Conservation (phyloP, 2,113 vertebrate genomes). For the Pseudopodoces humilis region DNA sequence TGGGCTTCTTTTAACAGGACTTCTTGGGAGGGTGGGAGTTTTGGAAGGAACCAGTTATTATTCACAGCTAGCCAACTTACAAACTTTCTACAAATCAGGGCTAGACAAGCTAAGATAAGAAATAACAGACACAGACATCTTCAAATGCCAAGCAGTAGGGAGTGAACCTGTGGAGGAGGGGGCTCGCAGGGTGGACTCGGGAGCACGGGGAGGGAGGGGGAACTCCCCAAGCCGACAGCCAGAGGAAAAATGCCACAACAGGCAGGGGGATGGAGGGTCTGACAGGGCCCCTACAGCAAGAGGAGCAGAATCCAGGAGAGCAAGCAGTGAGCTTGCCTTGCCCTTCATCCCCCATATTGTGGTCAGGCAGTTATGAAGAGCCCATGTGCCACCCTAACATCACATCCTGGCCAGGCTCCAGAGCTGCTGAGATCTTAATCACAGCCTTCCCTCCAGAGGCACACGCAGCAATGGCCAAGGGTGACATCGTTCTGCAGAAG, state of each 20-base stretch:
- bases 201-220: no score
- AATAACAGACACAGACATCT: no score
- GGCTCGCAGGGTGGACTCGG: no score
- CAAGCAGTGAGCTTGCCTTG: neutral
- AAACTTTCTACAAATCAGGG: no score
- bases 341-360: neutral
- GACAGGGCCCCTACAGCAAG: neutral
- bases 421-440: neutral
- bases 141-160: no score
- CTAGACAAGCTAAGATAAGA: no score
- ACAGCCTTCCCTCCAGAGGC: neutral
- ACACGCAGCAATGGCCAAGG: neutral
- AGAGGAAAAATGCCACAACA: neutral
- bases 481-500: neutral
- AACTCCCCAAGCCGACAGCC: no score
- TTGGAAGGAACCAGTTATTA: no score
- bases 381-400: neutral
- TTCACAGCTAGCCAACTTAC: no score
- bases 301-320: neutral
- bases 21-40: no score
- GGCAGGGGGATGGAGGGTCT: neutral
- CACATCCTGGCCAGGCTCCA: neutral
- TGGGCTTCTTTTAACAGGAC: no score
- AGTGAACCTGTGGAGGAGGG: no score
- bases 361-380: neutral